Evolutionary conservation across 2,113 vertebrate genomes (phyloP), one percentile per base, ranked within the genome.

Genomic region (Hemibagrus wyckioides): DNA sequence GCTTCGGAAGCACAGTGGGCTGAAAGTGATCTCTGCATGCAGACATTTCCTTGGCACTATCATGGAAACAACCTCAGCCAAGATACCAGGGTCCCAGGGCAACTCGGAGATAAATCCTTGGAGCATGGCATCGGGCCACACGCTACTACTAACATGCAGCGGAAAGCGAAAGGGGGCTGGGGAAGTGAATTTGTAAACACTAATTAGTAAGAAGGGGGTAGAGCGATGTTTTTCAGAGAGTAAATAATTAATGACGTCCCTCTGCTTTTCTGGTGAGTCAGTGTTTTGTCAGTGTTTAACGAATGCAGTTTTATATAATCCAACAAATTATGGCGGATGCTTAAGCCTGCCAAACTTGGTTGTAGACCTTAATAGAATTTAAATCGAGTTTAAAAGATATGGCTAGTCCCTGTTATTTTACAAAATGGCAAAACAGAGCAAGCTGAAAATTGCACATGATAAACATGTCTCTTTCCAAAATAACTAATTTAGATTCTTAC

Each of bases 241-340:
- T 93, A 82, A 89, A 92, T 94, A 92, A 94, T 93, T 93, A 90
- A 95, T 93, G 88, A 90, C 89, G 90, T 89, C 92, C 85, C 65
- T 83, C 86, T 61, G 87, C 86, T 61, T 90, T 88, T 83, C 84
- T 87, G 79, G 90, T 87, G 77, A 90, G 75, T 87, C 61, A 85
- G 88, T 59, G 77, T 83, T 81, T 92, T 28, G 57, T 86, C 82
- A 52, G 87, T 50, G 75, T 80, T 84, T 84, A 88, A 90, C 81
- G 86, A 82, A 87, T 61, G 79, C 90, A 90, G 80, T 80, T 89
- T 88, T 91, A 91, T 90, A 92, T 86, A 90, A 92, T 91, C 90
- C 90, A 92, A 91, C 87, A 91, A 89, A 89, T 86, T 94, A 91
- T 92, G 91, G 91, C 82, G 88, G 80, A 87, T 82, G 13, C 30